Conservation (phyloP, 2,888 invertebrate genomes). For the Standfussiana lucernea region DNA sequence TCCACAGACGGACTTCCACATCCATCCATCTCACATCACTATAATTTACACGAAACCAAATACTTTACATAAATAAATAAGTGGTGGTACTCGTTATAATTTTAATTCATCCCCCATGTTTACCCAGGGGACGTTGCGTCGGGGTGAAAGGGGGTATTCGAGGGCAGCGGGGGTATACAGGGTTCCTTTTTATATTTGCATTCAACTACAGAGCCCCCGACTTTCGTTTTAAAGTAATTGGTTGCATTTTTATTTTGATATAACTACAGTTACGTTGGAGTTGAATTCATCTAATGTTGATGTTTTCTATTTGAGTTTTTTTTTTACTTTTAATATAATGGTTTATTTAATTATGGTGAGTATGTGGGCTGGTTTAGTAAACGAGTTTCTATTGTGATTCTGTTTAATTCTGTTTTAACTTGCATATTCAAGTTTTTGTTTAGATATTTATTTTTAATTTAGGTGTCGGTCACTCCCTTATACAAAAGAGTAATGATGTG, state of each 20-base stretch:
- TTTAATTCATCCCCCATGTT: constrained; percentile 78
- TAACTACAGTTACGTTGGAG: constrained; percentile 60
- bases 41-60: constrained; percentile 44
- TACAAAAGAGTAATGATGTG: too few species aligned
- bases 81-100: constrained; percentile 78
- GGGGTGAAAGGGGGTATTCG: constrained; percentile 52
- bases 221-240: constrained; percentile 88
- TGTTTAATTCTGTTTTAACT: background rate
- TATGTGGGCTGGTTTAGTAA: background rate
- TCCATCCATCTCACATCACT: background rate
- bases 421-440: background rate
- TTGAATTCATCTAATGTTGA: constrained; percentile 40
- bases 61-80: constrained; percentile 51
- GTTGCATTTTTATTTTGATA: constrained; percentile 78
- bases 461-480: background rate
- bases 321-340: constrained; percentile 1
- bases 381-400: background rate
- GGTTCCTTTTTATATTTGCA: constrained; percentile 77
- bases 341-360: constrained; percentile 9
- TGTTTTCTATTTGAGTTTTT: background rate
- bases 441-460: background rate
- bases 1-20: background rate
- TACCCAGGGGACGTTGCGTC: constrained; percentile 69
- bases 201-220: constrained; percentile 77
- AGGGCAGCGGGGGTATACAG: constrained; percentile 20